phyloP scores from a whole-genome alignment of 2,113 vertebrate genomes.

The Caracal caracal region DNA sequence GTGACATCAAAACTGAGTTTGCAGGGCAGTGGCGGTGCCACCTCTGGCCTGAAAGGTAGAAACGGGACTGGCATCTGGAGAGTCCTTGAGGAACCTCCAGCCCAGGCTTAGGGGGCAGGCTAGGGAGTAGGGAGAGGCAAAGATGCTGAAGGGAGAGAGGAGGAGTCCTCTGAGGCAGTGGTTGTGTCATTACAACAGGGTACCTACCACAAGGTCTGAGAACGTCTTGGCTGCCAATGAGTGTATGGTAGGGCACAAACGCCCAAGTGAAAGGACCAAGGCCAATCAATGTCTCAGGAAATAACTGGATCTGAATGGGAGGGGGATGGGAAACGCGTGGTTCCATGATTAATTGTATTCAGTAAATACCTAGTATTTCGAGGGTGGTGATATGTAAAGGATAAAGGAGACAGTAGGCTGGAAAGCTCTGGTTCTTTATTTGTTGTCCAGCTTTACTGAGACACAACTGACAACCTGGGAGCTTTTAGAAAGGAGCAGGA shows the following conservation, averaged over 20 bases:
- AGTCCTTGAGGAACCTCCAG: neutral
- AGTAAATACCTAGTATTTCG: constrained; percentile 6
- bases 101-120: neutral
- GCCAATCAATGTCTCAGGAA: neutral
- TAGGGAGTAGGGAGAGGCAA: neutral
- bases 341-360: constrained; percentile 35
- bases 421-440: constrained; percentile 20
- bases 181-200: neutral
- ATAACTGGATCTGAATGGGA: constrained; percentile 35
- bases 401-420: constrained; percentile 38
- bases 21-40: constrained; percentile 52
- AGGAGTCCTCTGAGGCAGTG: neutral
- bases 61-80: neutral
- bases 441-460: neutral
- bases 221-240: neutral
- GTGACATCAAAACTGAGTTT: constrained; percentile 76
- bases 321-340: neutral
- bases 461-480: constrained; percentile 18
- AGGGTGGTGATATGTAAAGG: neutral
- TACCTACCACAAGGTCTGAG: neutral
- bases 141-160: neutral
- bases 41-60: neutral
- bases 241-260: neutral
- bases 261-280: constrained; percentile 15
- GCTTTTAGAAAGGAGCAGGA: constrained; percentile 54